phyloP scores from a whole-genome alignment of 2,113 vertebrate genomes.

The Maccullochella peelii region DNA sequence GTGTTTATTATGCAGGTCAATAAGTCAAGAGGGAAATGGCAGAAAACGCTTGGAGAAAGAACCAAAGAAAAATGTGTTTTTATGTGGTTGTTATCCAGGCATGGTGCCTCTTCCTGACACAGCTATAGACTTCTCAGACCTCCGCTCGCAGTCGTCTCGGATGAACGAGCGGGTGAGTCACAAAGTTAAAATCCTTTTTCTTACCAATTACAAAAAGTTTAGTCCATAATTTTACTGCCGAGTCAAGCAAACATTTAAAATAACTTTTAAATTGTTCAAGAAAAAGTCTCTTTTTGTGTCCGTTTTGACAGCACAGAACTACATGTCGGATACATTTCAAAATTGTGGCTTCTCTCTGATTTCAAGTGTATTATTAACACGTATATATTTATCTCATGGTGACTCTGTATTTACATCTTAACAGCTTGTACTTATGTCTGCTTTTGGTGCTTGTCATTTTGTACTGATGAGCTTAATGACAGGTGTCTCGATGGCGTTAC shows the following conservation, averaged over 20 bases:
- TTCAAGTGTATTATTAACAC: neutral
- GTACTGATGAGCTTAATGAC: neutral
- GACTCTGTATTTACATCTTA: neutral
- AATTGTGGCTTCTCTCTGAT: neutral
- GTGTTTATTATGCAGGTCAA: neutral
- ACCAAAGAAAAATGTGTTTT: neutral
- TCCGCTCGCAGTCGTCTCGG: slow-evolving; percentile 90
- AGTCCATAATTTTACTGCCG: no score
- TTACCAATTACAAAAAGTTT: neutral
- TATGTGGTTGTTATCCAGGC: slow-evolving; percentile 67
- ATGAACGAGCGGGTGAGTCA: slow-evolving; percentile 87
- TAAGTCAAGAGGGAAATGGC: neutral
- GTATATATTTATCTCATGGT: neutral
- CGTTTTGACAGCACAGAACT: neutral
- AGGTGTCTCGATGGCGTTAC: neutral
- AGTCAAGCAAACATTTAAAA: neutral
- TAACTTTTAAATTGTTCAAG: neutral
- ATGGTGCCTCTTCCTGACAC: slow-evolving; percentile 87
- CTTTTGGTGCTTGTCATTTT: slow-evolving; percentile 7
- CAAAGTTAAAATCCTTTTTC: neutral
- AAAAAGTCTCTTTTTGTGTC: neutral
- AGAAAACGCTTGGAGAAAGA: neutral
- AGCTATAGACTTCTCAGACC: slow-evolving; percentile 87
- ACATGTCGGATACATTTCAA: neutral
- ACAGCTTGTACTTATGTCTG: slow-evolving; percentile 14